Base-by-base conservation (phyloP, 2,888 invertebrate species). In the Agrochola litura region DNA sequence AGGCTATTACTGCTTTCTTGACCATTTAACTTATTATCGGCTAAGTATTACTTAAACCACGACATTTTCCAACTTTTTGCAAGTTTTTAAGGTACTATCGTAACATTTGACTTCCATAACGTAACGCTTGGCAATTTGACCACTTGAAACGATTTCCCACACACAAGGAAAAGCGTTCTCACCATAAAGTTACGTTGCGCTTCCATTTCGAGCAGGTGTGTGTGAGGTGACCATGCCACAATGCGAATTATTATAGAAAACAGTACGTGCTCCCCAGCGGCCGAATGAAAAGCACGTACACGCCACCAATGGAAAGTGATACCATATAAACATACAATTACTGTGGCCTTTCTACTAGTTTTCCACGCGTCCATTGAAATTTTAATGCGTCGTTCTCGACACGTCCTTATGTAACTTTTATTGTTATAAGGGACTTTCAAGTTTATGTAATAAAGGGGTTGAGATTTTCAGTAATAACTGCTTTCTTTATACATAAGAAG, bases 231-330 rank as follows among this genome's bases (percentile, higher is more conserved):
- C 49, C 49, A 60, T 60, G 19, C 25, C 49, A 73, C 81, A 74
- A 67, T 83, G 60, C 19, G 63, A 72, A 77, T 76, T 82, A 76
- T 81, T 75, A 81, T 88, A 82, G 86, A 84, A 85, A 88, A 78
- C 75, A 41, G 73, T 80, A 88, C 87, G 87, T 88, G 88, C 77
- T 75, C 69, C 71, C 74, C 65, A 61, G 65, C 49, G 63, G 67
- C 22, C 68, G 75, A 80, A 86, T 81, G 87, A 79, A 82, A 85
- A 84, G 25, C 86, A 78, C 82, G 77, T 78, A 74, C 88, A 83
- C 79, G 84, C 87, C 43, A 79, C 58, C 72, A 71, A 84, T 86
- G 90, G 91, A 91, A 91, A 91, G 90, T 90, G 88, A 88, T 86
- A 86, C 82, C 73, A 75, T 72, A 83, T 84, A 77, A 68, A 84